These are phyloP conservation scores for Magallana gigas DNA, from an alignment of 1,140 invertebrate genomes.

Conservation along the genomic window DNA sequence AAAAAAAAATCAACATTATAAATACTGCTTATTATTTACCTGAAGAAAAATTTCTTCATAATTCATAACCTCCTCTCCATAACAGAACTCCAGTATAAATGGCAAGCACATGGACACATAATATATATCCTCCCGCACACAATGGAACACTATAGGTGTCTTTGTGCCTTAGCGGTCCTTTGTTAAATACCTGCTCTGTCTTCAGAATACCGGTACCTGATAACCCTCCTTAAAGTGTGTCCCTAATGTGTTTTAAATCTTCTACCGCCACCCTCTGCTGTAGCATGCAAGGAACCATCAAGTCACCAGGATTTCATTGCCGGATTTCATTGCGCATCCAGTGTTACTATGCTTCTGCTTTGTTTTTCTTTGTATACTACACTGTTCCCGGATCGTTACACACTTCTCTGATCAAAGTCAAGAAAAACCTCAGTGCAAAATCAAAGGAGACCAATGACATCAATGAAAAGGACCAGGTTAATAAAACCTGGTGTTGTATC, in stretches of 20 bases:
- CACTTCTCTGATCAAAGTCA: constrained; percentile 6
- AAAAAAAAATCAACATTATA: background rate
- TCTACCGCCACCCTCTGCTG: background rate
- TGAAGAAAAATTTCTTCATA: background rate
- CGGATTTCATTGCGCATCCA: background rate
- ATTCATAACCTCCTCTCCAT: background rate
- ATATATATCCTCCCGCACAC: background rate
- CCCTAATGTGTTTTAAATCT: background rate
- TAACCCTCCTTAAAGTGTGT: background rate
- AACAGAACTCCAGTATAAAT: background rate
- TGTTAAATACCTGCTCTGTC: background rate
- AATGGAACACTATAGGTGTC: background rate
- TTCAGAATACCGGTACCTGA: background rate
- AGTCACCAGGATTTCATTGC: background rate
- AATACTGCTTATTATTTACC: background rate
- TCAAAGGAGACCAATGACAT: constrained; percentile 14
- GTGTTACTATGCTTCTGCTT: background rate
- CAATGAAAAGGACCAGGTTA: constrained; percentile 2
- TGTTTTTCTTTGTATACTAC: background rate
- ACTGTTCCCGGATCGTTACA: background rate
- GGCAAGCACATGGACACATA: background rate
- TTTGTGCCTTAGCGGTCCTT: background rate
- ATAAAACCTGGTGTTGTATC: constrained; percentile 5
- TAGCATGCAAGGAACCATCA: background rate
- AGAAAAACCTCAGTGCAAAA: background rate